A percentile compares a stretch with the other conserved stretches of the same genome.
Conservation (phyloP, 2,888 invertebrate genomes). For the Apamea anceps region DNA sequence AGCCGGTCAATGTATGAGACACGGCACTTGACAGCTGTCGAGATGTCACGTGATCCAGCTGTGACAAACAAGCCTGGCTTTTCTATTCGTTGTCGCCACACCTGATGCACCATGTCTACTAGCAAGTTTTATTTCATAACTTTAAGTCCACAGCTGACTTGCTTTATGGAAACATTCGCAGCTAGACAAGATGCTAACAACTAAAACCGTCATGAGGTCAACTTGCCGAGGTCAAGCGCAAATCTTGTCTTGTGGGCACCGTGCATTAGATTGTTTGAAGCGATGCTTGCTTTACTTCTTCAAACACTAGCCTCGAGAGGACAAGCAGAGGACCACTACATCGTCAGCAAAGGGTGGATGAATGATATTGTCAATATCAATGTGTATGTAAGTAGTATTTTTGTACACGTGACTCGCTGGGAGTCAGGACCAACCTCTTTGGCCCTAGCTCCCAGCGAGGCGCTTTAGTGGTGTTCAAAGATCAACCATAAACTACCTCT, state of each 20-base stretch:
- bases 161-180: background rate
- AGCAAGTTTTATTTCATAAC: constrained; percentile 26
- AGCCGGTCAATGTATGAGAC: constrained; percentile 6
- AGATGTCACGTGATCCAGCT: constrained; percentile 3
- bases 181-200: background rate
- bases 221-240: background rate
- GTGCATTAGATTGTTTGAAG: constrained; percentile 31
- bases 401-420: constrained; percentile 75
- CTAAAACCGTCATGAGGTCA: background rate
- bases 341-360: constrained; percentile 72
- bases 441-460: constrained; percentile 65
- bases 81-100: constrained; percentile 21
- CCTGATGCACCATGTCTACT: constrained; percentile 30
- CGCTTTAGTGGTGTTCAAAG: constrained; percentile 75
- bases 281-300: constrained; percentile 22
- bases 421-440: constrained; percentile 58
- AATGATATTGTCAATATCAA: constrained; percentile 77
- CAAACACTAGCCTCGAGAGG: constrained; percentile 1
- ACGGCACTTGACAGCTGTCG: constrained; percentile 5
- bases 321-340: constrained; percentile 18
- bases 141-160: constrained; percentile 4
- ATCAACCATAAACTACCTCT: constrained; percentile 86
- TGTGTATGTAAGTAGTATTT: constrained; percentile 83
- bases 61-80: constrained; percentile 17
- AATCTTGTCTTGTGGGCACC: constrained; percentile 28